Percentiles rank a stretch among this genome's conserved stretches.
Evolutionary conservation across 2,888 invertebrate species (phyloP).

Genomic region (Empis livida): DNA sequence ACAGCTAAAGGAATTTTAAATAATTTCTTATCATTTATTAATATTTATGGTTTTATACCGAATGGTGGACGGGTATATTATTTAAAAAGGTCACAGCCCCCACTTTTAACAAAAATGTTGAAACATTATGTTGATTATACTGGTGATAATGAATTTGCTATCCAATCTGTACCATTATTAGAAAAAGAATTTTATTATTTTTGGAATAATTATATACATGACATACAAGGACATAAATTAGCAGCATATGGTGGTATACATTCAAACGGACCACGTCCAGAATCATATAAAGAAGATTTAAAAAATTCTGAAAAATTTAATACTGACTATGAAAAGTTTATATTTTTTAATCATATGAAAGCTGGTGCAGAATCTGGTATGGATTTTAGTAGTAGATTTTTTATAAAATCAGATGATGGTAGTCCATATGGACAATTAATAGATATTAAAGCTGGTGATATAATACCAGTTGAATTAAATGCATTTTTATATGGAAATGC

Average conservation of each 20-base stretch:
- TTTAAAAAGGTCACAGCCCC: constrained; percentile 61
- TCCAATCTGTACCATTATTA: constrained; percentile 43
- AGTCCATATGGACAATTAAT: constrained; percentile 45
- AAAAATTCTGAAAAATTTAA: constrained; percentile 42
- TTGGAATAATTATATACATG: constrained; percentile 52
- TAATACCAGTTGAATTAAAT: constrained; percentile 80
- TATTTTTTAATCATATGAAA: constrained; percentile 63
- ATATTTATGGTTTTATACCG: constrained; percentile 64
- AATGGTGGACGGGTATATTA: constrained; percentile 82
- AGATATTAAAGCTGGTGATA: constrained; percentile 57
- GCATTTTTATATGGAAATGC: constrained; percentile 72
- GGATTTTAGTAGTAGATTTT: constrained; percentile 86
- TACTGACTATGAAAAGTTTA: constrained; percentile 41
- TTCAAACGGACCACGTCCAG: constrained; percentile 67
- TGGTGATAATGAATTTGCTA: constrained; percentile 49
- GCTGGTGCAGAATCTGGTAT: constrained; percentile 84
- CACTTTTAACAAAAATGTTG: constrained; percentile 64
- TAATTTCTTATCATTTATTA: constrained; percentile 67
- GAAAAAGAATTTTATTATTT: constrained; percentile 69
- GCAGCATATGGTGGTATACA: constrained; percentile 53
- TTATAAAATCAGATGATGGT: constrained; percentile 46
- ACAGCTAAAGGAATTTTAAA: constrained; percentile 67
- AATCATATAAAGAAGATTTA: constrained; percentile 65
- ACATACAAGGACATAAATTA: constrained; percentile 47
- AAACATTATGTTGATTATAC: constrained; percentile 55